Evolutionary conservation across 2,113 vertebrate genomes (phyloP), one percentile per base, ranked within the genome.

Genomic region (Alethe diademata): DNA sequence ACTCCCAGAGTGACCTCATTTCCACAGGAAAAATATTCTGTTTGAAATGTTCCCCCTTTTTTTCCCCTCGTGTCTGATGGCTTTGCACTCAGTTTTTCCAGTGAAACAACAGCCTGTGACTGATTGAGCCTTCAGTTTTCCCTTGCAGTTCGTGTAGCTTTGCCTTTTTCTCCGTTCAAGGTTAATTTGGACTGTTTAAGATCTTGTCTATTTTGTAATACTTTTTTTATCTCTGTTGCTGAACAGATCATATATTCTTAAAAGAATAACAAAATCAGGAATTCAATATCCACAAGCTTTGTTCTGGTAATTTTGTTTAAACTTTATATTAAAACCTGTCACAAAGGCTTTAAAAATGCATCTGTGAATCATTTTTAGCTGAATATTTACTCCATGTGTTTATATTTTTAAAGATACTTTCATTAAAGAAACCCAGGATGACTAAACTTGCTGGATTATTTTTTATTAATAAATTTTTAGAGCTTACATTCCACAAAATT

Each of bases 341-440:
- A 90, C 1, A 0, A 23, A 86, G 76, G 24, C 64, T 90, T 95
- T 86, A 90, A 90, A 97, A 94, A 92, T 95, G 65, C 85, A 78
- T 66, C 82, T 90, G 69, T 74, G 69, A 82, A 83, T 90, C 40
- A 88, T 64, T 90, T 90, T 83, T 28, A 17, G n/a, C n/a, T 67
- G 56, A 67, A 43, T 93, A 80, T 95, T 96, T 96, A 60, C 78
- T 74, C 85, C 24, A 12, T 16, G 71, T 80, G 64, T 85, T 91
- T 96, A 35, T 51, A 83, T 56, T 75, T 72, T 86, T 94, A 94
- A 95, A 72, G 57, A 90, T 84, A 36, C 71, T 95, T 93, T 93
- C 88, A 84, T 90, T 80, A 74, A 88, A 78, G 72, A 57, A 93
- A 80, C n/a, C n/a, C 40, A 53, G 33, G 75, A 65, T 33, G 57